Evolutionary conservation across 2,797 vertebrate species (phyloP).

Genomic region (Salarias fasciatus): DNA sequence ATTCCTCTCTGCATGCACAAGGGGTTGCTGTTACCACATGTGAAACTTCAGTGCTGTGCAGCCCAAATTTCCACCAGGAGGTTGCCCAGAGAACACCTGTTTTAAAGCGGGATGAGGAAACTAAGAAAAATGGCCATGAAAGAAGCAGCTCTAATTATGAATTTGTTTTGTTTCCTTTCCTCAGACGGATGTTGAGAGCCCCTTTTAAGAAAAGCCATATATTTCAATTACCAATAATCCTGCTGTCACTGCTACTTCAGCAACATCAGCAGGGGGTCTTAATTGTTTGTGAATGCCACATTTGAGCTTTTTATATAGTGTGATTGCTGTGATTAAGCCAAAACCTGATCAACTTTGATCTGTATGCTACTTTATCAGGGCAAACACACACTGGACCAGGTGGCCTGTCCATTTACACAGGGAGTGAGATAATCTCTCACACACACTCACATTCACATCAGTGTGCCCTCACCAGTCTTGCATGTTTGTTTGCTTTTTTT

Average conservation of each 20-base stretch:
- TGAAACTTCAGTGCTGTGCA: neutral
- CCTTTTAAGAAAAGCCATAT: constrained; percentile 3
- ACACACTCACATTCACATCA: too few species aligned
- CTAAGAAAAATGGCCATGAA: too few species aligned
- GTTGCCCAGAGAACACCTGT: constrained; percentile 8
- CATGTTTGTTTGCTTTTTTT: too few species aligned
- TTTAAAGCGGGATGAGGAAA: constrained; percentile 33
- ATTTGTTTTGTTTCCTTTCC: neutral
- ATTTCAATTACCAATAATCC: constrained; percentile 28
- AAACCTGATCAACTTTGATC: too few species aligned
- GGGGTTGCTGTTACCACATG: constrained; percentile 70
- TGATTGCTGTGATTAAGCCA: too few species aligned
- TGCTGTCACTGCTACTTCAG: constrained; percentile 27
- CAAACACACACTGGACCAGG: too few species aligned
- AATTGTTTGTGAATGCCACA: constrained; percentile 54
- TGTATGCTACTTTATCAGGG: too few species aligned
- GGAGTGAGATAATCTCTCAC: too few species aligned
- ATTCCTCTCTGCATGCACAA: constrained; percentile 60
- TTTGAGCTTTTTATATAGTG: constrained; percentile 25
- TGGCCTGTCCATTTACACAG: too few species aligned
- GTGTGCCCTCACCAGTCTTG: too few species aligned
- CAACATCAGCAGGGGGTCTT: constrained; percentile 39
- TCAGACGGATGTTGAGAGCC: neutral
- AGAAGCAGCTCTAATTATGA: too few species aligned
- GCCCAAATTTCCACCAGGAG: neutral